Conservation (phyloP, 2,113 vertebrate genomes). For the Arothron firmamentum region DNA sequence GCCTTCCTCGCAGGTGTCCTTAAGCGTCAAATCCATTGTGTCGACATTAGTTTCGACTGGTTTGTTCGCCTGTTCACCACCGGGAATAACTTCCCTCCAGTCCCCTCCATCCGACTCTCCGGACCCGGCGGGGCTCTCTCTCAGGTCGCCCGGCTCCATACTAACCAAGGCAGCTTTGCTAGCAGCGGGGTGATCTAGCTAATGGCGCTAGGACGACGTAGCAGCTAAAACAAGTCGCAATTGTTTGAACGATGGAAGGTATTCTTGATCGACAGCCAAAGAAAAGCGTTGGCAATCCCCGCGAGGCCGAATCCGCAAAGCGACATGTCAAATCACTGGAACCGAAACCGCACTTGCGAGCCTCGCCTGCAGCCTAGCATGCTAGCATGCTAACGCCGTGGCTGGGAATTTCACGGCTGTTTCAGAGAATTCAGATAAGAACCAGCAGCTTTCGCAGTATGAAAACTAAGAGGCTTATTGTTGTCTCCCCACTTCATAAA, state of each 20-base stretch:
- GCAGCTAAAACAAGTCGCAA: background rate
- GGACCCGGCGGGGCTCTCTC: conserved; percentile 75
- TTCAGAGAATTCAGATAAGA: conserved; percentile 2
- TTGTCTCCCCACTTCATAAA: conserved; percentile 1
- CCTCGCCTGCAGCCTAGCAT: conserved; percentile 25
- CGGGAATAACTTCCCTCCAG: conserved; percentile 71
- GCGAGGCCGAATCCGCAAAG: background rate
- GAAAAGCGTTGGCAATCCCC: background rate
- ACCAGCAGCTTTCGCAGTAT: background rate
- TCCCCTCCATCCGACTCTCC: conserved; percentile 69
- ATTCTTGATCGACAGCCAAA: no score
- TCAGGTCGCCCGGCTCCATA: conserved; percentile 70
- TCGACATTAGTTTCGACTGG: conserved; percentile 30
- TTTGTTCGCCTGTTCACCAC: conserved; percentile 50
- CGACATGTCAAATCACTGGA: conserved; percentile 33
- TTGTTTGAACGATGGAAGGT: no score
- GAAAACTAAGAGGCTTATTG: background rate
- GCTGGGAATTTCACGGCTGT: background rate
- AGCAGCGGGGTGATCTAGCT: conserved; percentile 27
- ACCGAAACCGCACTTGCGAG: conserved; percentile 14
- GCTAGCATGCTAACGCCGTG: conserved; percentile 25
- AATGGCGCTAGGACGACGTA: background rate
- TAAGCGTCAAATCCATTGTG: conserved; percentile 10
- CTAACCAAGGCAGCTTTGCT: conserved; percentile 17
- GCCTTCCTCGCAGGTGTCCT: conserved; percentile 40